A percentile compares a stretch with the other conserved stretches of the same genome.
These are phyloP conservation scores for Chaunax sp. DNA, from an alignment of 2,797 vertebrate species.

Conservation along the genomic window DNA sequence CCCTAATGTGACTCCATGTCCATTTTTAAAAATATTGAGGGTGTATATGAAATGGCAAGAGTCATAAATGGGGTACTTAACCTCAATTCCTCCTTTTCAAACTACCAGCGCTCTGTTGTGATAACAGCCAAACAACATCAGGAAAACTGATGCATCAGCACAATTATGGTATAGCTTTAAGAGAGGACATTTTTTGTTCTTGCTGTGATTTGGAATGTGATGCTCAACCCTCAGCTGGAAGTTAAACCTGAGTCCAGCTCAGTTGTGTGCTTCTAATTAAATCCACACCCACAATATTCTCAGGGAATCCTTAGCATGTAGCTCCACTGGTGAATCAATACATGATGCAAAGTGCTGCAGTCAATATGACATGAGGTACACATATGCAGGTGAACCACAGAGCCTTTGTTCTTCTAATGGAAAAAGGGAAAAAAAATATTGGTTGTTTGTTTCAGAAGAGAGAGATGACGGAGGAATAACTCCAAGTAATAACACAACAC, in stretches of 20 bases:
- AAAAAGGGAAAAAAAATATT: slow-evolving; percentile 14
- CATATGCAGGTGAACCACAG: slow-evolving; percentile 33
- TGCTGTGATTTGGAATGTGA: background rate
- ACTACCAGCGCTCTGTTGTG: background rate
- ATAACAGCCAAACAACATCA: slow-evolving; percentile 24
- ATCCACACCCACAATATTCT: slow-evolving; percentile 19
- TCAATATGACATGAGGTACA: slow-evolving; percentile 21
- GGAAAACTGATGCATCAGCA: slow-evolving; percentile 20
- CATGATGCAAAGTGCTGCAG: slow-evolving; percentile 33
- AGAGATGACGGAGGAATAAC: slow-evolving; percentile 19
- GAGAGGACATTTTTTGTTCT: background rate
- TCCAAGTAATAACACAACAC: slow-evolving; percentile 15
- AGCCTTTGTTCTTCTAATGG: slow-evolving; percentile 40
- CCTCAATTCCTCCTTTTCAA: background rate
- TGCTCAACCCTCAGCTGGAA: background rate
- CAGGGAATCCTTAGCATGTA: slow-evolving; percentile 39
- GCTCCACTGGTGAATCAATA: slow-evolving; percentile 59
- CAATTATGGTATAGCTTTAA: background rate
- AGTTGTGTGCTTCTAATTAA: slow-evolving; percentile 22
- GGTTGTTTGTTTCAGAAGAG: slow-evolving; percentile 26
- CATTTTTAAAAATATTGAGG: slow-evolving; percentile 29
- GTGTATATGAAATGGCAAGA: slow-evolving; percentile 4
- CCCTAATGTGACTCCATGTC: slow-evolving; percentile 17
- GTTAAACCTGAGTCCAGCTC: slow-evolving; percentile 7
- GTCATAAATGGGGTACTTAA: slow-evolving; percentile 7